Conservation (phyloP, 2,113 vertebrate genomes). For the Antigone vipio region DNA sequence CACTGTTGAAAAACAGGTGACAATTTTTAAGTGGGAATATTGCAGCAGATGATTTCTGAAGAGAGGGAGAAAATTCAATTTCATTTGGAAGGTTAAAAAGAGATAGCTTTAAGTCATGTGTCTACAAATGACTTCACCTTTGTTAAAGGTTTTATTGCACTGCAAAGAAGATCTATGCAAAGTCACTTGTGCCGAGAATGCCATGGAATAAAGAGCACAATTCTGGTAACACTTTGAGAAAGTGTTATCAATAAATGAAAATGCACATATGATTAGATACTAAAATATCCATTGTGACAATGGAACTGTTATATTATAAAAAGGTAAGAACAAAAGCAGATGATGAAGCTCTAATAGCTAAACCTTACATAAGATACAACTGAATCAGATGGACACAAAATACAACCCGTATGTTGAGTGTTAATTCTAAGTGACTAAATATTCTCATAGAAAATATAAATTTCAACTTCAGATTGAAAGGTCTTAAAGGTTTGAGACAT, state of each 20-base stretch:
- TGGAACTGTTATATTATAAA: conserved; percentile 54
- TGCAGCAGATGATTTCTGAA: conserved; percentile 34
- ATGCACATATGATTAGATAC: conserved; percentile 47
- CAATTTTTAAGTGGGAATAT: background rate
- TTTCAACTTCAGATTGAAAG: background rate
- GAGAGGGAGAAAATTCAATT: background rate
- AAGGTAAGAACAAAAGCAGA: conserved; percentile 69
- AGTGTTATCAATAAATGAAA: conserved; percentile 54
- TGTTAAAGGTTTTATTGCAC: background rate
- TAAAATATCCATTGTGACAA: conserved; percentile 67
- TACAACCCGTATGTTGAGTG: background rate
- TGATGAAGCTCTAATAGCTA: background rate
- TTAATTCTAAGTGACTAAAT: background rate
- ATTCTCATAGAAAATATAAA: background rate
- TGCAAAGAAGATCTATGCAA: background rate
- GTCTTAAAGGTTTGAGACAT: background rate
- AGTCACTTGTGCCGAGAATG: background rate
- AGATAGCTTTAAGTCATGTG: background rate
- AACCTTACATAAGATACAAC: background rate
- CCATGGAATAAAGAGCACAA: background rate
- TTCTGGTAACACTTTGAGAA: conserved; percentile 63
- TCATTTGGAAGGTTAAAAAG: background rate
- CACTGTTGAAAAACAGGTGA: background rate
- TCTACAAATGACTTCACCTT: background rate
- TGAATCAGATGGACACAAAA: background rate